Conservation (phyloP, 2,888 invertebrate genomes). For the Oscheius sp. region DNA sequence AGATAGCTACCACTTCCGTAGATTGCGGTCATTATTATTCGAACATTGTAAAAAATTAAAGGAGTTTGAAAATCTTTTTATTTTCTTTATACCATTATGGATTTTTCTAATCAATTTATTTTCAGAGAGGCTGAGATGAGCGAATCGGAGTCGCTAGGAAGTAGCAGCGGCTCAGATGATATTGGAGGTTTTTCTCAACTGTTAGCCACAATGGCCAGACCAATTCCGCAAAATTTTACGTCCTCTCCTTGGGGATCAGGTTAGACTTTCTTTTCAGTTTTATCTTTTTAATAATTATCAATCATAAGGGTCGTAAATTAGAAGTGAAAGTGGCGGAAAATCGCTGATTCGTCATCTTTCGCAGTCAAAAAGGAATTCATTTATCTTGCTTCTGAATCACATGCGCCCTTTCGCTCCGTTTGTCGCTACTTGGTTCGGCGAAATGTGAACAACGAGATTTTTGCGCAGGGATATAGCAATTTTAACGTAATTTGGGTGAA, state of each 20-base stretch:
- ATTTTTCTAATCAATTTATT: slow-evolving; percentile 16
- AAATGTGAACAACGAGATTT: too few relatives aligned
- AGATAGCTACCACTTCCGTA: background rate
- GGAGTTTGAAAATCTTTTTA: background rate
- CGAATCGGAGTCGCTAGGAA: slow-evolving; percentile 66
- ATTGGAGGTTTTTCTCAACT: slow-evolving; percentile 54
- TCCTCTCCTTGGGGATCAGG: slow-evolving; percentile 50
- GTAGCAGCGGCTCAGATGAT: slow-evolving; percentile 56
- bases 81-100: background rate
- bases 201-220: slow-evolving; percentile 55
- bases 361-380: background rate
- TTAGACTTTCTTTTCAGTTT: slow-evolving; percentile 23
- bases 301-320: background rate
- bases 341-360: too few relatives aligned
- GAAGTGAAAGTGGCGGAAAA: background rate
- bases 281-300: slow-evolving; percentile 4
- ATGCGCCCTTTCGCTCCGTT: background rate
- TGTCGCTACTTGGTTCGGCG: background rate
- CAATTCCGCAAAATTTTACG: slow-evolving; percentile 38
- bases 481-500: too few relatives aligned
- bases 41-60: too few relatives aligned
- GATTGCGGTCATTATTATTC: background rate
- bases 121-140: slow-evolving; percentile 62
- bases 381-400: background rate
- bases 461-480: too few relatives aligned